phyloP scores from a whole-genome alignment of 2,113 vertebrate species.

The Eleginops maclovinus region DNA sequence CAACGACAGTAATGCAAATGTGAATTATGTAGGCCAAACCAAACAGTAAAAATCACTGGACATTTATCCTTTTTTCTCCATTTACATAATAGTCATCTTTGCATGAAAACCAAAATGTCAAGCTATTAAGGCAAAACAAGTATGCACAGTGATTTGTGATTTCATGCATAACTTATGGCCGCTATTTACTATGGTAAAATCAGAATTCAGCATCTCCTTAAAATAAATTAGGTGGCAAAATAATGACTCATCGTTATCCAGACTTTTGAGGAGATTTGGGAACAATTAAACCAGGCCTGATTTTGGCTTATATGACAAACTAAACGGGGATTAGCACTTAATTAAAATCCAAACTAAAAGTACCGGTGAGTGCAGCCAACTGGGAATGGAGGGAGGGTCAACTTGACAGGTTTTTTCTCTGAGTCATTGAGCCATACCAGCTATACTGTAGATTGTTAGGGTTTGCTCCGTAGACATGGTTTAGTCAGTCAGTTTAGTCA shows the following conservation, averaged over 20 bases:
- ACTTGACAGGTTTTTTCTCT: conserved; percentile 37
- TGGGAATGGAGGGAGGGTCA: conserved; percentile 37
- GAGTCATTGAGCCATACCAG: conserved; percentile 42
- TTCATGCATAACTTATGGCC: conserved; percentile 75
- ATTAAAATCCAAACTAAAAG: conserved; percentile 13
- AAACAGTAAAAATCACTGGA: conserved; percentile 41
- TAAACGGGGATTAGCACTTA: conserved; percentile 24
- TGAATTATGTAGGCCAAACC: conserved; percentile 37
- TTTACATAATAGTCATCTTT: conserved; percentile 55
- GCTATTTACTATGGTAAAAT: conserved; percentile 51
- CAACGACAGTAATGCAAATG: conserved; percentile 36
- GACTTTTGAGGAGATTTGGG: conserved; percentile 11
- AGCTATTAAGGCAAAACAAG: conserved; percentile 80
- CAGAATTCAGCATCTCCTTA: conserved; percentile 47
- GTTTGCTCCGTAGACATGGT: conserved; percentile 32
- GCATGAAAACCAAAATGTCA: conserved; percentile 64
- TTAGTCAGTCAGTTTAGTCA: conserved; percentile 42
- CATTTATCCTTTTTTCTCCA: conserved; percentile 19
- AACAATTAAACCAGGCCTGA: conserved; percentile 17
- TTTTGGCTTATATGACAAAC: conserved; percentile 30
- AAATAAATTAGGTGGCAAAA: conserved; percentile 49
- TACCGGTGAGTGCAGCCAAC: background rate
- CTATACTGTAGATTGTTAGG: conserved; percentile 13
- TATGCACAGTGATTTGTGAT: conserved; percentile 81
- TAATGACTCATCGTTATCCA: conserved; percentile 11